A percentile compares a stretch with the other conserved stretches of the same genome.
These are phyloP conservation scores for Neoitamus cyanurus DNA, from an alignment of 2,888 invertebrate genomes.

Conservation along the genomic window DNA sequence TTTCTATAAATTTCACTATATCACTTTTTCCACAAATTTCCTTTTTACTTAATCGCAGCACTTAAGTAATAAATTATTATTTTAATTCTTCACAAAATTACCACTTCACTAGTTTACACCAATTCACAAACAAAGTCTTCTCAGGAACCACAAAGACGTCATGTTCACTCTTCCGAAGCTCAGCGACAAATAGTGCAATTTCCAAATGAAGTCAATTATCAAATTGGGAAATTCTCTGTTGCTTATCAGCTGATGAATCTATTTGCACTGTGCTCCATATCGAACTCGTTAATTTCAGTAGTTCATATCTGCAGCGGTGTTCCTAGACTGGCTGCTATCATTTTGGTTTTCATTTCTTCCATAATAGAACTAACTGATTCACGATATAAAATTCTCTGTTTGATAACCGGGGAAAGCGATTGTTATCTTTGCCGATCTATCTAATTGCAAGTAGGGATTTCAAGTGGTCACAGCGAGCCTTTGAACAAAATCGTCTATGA, in stretches of 20 bases:
- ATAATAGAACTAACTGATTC: background rate
- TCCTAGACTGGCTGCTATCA: background rate
- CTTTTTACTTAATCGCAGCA: background rate
- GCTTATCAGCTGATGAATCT: background rate
- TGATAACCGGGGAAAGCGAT: background rate
- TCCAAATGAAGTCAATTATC: background rate
- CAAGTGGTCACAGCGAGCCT: background rate
- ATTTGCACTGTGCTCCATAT: background rate
- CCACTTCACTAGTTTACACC: background rate
- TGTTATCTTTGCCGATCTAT: background rate
- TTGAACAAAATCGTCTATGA: background rate
- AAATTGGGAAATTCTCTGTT: background rate
- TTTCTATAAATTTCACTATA: constrained; percentile 52
- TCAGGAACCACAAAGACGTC: background rate
- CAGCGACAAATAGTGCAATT: background rate
- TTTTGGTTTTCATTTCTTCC: background rate
- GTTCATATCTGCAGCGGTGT: background rate
- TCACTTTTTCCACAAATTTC: constrained; percentile 44
- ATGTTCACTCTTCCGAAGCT: background rate
- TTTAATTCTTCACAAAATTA: background rate
- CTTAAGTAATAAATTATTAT: background rate
- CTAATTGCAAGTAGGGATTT: background rate
- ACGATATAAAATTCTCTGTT: background rate
- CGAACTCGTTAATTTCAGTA: background rate
- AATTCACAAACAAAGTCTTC: background rate